These are phyloP conservation scores for Periparus ater DNA, from an alignment of 2,797 vertebrate species.

Conservation along the genomic window DNA sequence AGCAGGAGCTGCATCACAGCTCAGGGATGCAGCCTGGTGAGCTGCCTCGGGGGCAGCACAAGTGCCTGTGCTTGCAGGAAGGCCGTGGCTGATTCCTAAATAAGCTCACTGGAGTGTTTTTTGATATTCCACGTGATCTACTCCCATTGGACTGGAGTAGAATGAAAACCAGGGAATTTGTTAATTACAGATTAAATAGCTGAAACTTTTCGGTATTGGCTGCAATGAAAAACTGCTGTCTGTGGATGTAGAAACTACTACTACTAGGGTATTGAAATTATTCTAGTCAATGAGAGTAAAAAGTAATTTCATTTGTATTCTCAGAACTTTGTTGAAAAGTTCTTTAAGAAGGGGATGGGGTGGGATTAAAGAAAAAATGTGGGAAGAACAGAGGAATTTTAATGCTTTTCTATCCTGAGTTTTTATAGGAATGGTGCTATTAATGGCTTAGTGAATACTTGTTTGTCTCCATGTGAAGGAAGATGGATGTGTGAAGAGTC, in stretches of 20 bases:
- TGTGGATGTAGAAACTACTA: neutral
- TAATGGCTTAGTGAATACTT: slow-evolving; percentile 55
- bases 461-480: slow-evolving; percentile 53
- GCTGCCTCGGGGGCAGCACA: neutral
- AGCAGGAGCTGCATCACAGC: neutral
- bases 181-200: neutral
- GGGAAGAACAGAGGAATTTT: neutral
- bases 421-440: slow-evolving; percentile 20
- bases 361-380: neutral
- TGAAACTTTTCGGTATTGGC: neutral
- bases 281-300: neutral
- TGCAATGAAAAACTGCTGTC: neutral
- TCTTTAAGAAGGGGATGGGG: neutral
- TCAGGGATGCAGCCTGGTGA: neutral
- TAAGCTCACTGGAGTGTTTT: neutral
- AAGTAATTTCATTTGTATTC: neutral
- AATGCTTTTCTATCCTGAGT: neutral
- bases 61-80: neutral
- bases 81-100: neutral
- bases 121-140: neutral
- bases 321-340: neutral
- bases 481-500: slow-evolving; percentile 72
- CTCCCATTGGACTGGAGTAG: rapidly evolving
- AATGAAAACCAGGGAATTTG: neutral
- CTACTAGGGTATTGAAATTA: neutral